phyloP scores from a whole-genome alignment of 2,888 invertebrate genomes.

The Graphium colonna region DNA sequence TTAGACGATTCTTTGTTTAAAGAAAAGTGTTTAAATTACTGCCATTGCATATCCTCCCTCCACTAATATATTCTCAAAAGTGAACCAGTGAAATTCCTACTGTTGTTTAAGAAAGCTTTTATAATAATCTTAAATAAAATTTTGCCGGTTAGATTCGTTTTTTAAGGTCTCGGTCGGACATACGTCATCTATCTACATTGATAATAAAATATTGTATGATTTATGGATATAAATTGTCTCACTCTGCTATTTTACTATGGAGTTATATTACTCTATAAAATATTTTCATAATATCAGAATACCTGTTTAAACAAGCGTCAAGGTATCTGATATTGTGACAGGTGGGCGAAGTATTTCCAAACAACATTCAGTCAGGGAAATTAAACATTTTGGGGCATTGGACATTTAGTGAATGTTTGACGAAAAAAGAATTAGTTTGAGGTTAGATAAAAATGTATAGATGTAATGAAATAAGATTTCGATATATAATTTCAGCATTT shows the following conservation, averaged over 20 bases:
- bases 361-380: slow-evolving; percentile 10
- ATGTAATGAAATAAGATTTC: too few species aligned
- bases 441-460: too few species aligned
- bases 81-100: too few species aligned
- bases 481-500: too few species aligned
- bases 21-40: too few species aligned
- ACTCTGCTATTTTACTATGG: background rate
- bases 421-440: too few species aligned
- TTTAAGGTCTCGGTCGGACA: too few species aligned
- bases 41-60: too few species aligned
- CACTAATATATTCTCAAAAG: too few species aligned
- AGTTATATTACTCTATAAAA: background rate
- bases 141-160: background rate
- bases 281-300: slow-evolving; percentile 21
- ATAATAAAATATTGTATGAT: background rate
- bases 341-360: slow-evolving; percentile 21
- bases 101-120: background rate
- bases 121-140: background rate
- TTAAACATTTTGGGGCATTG: slow-evolving; percentile 1
- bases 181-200: too few species aligned
- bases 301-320: slow-evolving; percentile 20
- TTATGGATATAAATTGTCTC: background rate
- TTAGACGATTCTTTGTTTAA: too few species aligned
- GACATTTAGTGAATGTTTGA: too few species aligned
- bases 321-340: slow-evolving; percentile 23